These are phyloP conservation scores for Lochmaea crataegi DNA, from an alignment of 2,888 invertebrate species.

Conservation along the genomic window DNA sequence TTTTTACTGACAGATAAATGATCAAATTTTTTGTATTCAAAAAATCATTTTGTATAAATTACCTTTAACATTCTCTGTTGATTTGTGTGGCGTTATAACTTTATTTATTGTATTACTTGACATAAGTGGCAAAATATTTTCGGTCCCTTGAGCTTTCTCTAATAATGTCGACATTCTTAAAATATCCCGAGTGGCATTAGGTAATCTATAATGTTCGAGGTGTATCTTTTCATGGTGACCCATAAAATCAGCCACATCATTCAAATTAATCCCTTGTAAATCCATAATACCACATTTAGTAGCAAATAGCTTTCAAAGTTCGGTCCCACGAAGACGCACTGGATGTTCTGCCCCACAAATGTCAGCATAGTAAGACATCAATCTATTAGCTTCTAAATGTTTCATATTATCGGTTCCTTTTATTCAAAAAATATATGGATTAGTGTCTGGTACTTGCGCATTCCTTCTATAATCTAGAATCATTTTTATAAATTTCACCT, in stretches of 20 bases:
- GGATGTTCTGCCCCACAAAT: no score
- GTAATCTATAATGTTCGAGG: background rate
- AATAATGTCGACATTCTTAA: background rate
- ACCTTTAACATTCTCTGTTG: background rate
- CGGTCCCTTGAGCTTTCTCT: background rate
- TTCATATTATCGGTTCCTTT: background rate
- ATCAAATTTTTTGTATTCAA: background rate
- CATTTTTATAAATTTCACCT: background rate
- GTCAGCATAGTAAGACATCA: no score
- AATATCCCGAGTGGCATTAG: background rate
- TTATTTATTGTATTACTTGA: no score
- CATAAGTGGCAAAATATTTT: background rate
- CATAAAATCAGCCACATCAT: background rate
- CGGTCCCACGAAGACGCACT: no score
- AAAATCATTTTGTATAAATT: background rate
- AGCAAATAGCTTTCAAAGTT: no score
- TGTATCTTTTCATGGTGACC: background rate
- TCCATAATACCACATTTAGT: no score
- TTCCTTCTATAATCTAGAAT: background rate
- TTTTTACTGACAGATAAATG: background rate
- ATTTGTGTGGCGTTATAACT: background rate
- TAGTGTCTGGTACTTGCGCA: background rate
- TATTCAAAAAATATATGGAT: background rate
- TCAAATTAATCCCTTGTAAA: no score
- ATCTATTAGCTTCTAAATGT: background rate